phyloP scores from a whole-genome alignment of 2,888 invertebrate species.

The Bombylius major region DNA sequence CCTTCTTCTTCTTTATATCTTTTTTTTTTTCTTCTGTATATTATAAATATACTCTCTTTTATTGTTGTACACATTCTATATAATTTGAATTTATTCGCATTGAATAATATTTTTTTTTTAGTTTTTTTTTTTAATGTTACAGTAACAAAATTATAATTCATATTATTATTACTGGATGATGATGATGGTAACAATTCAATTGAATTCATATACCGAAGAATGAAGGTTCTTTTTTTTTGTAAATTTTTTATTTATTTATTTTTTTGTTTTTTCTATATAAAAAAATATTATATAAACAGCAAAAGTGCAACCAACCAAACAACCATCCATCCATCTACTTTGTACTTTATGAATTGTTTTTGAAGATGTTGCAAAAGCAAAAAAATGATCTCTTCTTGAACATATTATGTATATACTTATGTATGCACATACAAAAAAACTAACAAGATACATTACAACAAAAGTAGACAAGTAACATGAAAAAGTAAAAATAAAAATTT shows the following conservation, averaged over 20 bases:
- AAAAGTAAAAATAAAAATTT: too few species aligned
- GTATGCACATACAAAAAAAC: too few species aligned
- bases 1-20: not conserved
- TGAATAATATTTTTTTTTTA: not conserved
- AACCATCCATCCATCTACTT: not conserved
- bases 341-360: not conserved
- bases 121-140: not conserved
- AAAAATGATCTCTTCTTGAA: too few species aligned
- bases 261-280: not conserved
- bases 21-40: too few species aligned
- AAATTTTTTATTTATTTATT: too few species aligned
- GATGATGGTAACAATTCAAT: conserved; percentile 1
- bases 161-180: not conserved
- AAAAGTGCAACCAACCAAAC: too few species aligned
- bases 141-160: conserved; percentile 5
- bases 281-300: not conserved
- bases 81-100: not conserved
- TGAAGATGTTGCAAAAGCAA: conserved; percentile 4
- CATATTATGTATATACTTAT: too few species aligned
- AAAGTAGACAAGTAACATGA: too few species aligned
- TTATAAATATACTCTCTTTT: too few species aligned
- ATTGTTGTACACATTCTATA: too few species aligned
- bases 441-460: too few species aligned
- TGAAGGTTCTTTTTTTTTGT: not conserved
- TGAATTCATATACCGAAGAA: conserved; percentile 8